Evolutionary conservation across 2,113 vertebrate genomes (phyloP).

Genomic region (Herpailurus yagouaroundi): DNA sequence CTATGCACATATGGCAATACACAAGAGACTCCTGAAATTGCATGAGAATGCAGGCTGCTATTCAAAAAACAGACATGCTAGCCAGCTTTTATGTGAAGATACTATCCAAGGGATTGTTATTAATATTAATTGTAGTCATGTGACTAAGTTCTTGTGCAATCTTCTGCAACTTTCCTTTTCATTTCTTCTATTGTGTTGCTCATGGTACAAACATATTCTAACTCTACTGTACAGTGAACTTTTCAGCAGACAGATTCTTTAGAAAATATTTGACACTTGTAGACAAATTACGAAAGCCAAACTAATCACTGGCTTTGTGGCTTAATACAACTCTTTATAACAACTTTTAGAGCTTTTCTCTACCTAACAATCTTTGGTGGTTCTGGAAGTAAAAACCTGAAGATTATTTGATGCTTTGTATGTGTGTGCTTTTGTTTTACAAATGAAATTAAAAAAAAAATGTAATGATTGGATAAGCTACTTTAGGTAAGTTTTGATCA

Average conservation of each 20-base stretch:
- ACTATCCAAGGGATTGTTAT: not conserved
- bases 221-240: not conserved
- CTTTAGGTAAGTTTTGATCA: not conserved
- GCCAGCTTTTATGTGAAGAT: not conserved
- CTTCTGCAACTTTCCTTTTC: not conserved
- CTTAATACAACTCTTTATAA: not conserved
- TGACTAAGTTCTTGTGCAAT: not conserved
- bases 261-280: conserved; percentile 22
- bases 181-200: not conserved
- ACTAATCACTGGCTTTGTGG: not conserved
- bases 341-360: not conserved
- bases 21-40: not conserved
- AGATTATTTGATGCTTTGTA: not conserved
- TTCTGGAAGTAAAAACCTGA: conserved; percentile 4
- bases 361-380: not conserved
- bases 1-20: not conserved
- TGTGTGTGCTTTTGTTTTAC: not conserved
- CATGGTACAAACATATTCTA: not conserved
- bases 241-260: not conserved
- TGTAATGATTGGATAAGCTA: not conserved
- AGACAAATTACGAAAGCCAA: conserved; percentile 24
- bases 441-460: not conserved
- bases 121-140: not conserved
- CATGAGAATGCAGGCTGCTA: not conserved
- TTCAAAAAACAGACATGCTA: not conserved